A percentile compares a stretch with the other conserved stretches of the same genome.
Evolutionary conservation across 2,797 vertebrate species (phyloP).

Genomic region (Synanceia verrucosa): DNA sequence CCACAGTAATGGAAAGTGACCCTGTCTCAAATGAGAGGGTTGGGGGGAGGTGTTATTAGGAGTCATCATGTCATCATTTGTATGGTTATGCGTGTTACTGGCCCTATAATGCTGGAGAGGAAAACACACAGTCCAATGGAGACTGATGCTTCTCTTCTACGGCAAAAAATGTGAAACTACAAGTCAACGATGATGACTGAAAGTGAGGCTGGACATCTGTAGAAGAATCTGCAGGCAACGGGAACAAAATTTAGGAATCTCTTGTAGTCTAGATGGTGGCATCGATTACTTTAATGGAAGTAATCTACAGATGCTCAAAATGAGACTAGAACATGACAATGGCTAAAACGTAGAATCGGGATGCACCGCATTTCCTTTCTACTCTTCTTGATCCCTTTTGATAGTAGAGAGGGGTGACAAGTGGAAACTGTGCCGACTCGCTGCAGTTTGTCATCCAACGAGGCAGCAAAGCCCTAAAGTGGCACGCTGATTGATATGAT

Average conservation of each 20-base stretch:
- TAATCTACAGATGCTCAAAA: too few species aligned
- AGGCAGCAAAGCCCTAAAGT: constrained; percentile 18
- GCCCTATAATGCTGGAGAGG: not conserved
- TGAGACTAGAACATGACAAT: too few species aligned
- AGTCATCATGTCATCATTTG: constrained; percentile 35
- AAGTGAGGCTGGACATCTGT: too few species aligned
- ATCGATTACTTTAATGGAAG: too few species aligned
- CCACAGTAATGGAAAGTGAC: constrained; percentile 56
- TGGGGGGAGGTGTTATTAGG: constrained; percentile 28
- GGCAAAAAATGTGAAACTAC: too few species aligned
- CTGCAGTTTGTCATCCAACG: not conserved
- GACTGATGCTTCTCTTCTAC: not conserved
- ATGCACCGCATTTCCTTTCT: too few species aligned
- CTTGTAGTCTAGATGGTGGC: too few species aligned
- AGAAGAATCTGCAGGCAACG: not conserved
- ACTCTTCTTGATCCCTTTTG: too few species aligned
- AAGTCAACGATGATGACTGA: too few species aligned
- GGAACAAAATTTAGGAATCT: too few species aligned
- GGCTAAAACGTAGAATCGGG: too few species aligned
- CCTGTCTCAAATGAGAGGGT: constrained; percentile 45
- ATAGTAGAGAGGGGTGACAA: not conserved
- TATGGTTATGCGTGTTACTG: constrained; percentile 39
- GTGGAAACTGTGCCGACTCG: not conserved
- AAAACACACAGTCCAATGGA: not conserved
- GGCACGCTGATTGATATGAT: constrained; percentile 54